These are phyloP conservation scores for Drosophila sechellia DNA, from an alignment of 1,140 invertebrate genomes.

Conservation along the genomic window DNA sequence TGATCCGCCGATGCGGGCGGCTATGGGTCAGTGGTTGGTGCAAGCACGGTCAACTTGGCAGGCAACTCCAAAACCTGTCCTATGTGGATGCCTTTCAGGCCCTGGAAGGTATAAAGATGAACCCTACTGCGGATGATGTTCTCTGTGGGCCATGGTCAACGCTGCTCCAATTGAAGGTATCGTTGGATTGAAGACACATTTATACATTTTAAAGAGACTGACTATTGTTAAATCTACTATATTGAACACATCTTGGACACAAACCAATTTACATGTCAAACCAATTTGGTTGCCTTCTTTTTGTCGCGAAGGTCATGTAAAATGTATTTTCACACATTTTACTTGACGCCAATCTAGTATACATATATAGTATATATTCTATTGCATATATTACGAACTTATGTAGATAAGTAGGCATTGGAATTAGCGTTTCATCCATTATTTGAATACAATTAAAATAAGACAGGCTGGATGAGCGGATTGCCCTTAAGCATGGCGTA, in stretches of 20 bases:
- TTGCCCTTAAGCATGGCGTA: conserved; percentile 21
- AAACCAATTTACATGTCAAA: no score
- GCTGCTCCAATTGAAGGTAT: conserved; percentile 11
- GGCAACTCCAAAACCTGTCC: conserved; percentile 14
- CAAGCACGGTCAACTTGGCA: conserved; percentile 90
- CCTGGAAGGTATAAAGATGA: conserved; percentile 12
- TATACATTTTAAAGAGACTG: background rate
- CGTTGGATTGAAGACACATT: background rate
- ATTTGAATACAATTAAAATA: background rate
- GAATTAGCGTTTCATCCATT: background rate
- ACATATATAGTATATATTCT: no score
- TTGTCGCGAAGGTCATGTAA: no score
- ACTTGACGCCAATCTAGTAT: no score
- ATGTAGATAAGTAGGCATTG: background rate
- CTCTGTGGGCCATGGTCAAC: conserved; percentile 78
- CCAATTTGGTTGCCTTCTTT: no score
- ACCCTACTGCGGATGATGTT: conserved; percentile 18
- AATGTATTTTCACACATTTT: no score
- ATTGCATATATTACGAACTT: no score
- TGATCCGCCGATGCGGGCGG: conserved; percentile 86
- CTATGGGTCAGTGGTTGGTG: conserved; percentile 90
- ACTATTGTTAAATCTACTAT: background rate
- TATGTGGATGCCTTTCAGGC: conserved; percentile 61
- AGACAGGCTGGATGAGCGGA: background rate
- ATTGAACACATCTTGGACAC: no score